Evolutionary conservation across 2,888 invertebrate genomes (phyloP).

Genomic region (Epistrophe grossulariae): DNA sequence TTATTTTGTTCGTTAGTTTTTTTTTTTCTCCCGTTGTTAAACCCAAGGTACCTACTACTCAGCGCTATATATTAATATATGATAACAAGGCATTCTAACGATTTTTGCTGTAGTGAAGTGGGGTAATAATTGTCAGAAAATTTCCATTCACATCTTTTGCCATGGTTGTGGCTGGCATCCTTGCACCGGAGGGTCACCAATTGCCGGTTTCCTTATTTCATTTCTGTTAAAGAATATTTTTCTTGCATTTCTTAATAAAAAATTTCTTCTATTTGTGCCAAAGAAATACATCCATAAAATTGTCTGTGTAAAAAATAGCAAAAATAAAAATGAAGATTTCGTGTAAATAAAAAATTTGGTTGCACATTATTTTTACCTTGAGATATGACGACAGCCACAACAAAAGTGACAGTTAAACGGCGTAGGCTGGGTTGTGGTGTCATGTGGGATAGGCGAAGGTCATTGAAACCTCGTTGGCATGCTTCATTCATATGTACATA

Average conservation of each 20-base stretch:
- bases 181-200: slow-evolving; percentile 50
- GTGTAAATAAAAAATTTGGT: slow-evolving; percentile 12
- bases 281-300: background rate
- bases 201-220: slow-evolving; percentile 47
- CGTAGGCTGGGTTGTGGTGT: background rate
- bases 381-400: slow-evolving; percentile 4
- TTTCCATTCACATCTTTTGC: background rate
- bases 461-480: slow-evolving; percentile 18
- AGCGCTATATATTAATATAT: background rate
- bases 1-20: background rate
- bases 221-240: slow-evolving; percentile 29
- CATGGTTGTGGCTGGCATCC: slow-evolving; percentile 2
- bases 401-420: slow-evolving; percentile 17
- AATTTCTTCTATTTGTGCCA: background rate
- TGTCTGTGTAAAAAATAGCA: background rate
- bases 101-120: slow-evolving; percentile 9
- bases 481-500: background rate
- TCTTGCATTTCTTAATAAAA: slow-evolving; percentile 7
- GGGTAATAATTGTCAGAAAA: slow-evolving; percentile 19
- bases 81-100: background rate
- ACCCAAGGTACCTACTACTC: background rate
- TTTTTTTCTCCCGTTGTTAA: background rate
- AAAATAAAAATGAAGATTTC: slow-evolving; percentile 4
- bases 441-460: background rate
- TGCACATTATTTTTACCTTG: slow-evolving; percentile 20